Evolutionary conservation across 2,888 invertebrate species (phyloP).

Genomic region (Drosophila birchii): DNA sequence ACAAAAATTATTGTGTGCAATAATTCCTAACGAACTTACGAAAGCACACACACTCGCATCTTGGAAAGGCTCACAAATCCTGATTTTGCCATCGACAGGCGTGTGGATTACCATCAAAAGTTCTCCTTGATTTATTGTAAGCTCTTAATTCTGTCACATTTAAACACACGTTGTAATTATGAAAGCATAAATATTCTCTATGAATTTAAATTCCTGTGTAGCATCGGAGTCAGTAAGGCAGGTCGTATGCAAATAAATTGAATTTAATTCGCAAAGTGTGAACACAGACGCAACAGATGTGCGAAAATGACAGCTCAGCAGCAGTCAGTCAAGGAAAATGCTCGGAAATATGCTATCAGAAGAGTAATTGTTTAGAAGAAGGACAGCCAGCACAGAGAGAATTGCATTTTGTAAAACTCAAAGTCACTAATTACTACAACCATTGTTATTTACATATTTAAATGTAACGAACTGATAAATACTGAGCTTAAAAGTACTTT

Average conservation of each 20-base stretch:
- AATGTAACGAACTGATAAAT: background rate
- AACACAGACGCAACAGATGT: constrained; percentile 6
- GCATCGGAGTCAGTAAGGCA: constrained; percentile 14
- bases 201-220: background rate
- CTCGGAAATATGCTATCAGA: background rate
- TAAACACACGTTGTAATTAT: background rate
- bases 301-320: constrained; percentile 13
- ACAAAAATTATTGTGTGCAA: constrained; percentile 38
- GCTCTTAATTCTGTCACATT: background rate
- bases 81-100: constrained; percentile 15
- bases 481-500: background rate
- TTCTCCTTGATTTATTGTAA: constrained; percentile 1
- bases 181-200: background rate
- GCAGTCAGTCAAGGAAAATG: background rate
- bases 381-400: background rate
- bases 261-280: constrained; percentile 16
- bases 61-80: background rate
- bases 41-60: constrained; percentile 5
- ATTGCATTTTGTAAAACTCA: background rate
- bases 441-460: background rate
- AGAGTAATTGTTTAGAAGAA: background rate
- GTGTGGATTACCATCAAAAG: constrained; percentile 5
- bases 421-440: background rate
- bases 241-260: constrained; percentile 46
- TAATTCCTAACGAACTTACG: constrained; percentile 11